Conservation (phyloP, 1,140 invertebrate genomes). For the Caenorhabditis remanei region DNA sequence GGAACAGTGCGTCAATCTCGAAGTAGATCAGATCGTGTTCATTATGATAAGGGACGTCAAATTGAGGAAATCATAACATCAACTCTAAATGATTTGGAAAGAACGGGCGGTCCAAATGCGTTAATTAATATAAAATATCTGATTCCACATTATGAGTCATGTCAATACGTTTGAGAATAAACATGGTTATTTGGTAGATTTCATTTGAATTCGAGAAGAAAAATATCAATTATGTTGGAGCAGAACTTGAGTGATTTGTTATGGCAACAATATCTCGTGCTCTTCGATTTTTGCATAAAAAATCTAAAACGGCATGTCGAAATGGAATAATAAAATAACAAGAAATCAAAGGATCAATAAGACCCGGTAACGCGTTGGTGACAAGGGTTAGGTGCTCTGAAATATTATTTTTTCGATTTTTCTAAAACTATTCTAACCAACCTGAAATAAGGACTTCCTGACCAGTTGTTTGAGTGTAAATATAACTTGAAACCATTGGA, state of each 20-base stretch:
- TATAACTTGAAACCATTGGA: constrained; percentile 33
- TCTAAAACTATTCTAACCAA: neutral
- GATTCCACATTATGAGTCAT: constrained; percentile 58
- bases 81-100: constrained; percentile 56
- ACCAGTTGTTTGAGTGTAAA: constrained; percentile 10
- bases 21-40: constrained; percentile 19
- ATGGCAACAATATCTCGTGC: neutral
- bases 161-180: constrained; percentile 19
- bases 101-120: constrained; percentile 59
- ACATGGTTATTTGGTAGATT: no score
- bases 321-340: constrained; percentile 27
- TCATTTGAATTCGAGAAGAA: neutral
- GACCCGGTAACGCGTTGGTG: neutral
- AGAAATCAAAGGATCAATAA: neutral
- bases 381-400: neutral
- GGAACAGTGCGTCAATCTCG: constrained; percentile 51
- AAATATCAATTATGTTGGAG: neutral
- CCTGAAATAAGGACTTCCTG: constrained; percentile 10
- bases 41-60: constrained; percentile 49
- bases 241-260: neutral
- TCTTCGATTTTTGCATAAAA: neutral
- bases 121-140: constrained; percentile 63
- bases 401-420: neutral
- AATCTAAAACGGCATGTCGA: neutral
- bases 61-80: constrained; percentile 43